Evolutionary conservation across 2,797 vertebrate genomes (phyloP).

Genomic region (Mionectes olivaceus): DNA sequence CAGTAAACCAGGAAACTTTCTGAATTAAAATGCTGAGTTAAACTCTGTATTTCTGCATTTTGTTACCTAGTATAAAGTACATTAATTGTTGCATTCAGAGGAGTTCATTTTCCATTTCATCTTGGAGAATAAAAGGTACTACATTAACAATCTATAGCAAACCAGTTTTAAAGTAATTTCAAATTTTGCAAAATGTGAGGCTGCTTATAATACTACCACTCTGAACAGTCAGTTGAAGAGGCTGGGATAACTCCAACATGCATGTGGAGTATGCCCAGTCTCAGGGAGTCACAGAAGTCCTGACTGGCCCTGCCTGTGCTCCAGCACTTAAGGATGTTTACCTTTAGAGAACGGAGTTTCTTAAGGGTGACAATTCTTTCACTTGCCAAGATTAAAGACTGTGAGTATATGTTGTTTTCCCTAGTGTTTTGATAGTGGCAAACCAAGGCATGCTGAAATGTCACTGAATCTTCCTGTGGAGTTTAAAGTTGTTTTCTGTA

Average conservation of each 20-base stretch:
- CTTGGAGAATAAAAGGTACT: not conserved
- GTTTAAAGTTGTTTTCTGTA: not conserved
- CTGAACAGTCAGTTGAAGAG: not conserved
- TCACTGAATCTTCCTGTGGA: not conserved
- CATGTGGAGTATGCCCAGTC: not conserved
- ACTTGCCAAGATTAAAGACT: not conserved
- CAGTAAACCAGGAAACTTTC: slow-evolving; percentile 24
- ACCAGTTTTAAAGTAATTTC: not conserved
- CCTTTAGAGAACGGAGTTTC: not conserved
- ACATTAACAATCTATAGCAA: not conserved
- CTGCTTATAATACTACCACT: not conserved
- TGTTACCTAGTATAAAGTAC: not conserved
- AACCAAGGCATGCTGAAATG: not conserved
- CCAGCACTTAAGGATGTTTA: not conserved
- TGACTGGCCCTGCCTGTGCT: not conserved
- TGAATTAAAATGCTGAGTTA: not conserved
- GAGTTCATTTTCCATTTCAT: not conserved
- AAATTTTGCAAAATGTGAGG: not conserved
- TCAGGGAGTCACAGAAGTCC: not conserved
- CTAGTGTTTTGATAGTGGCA: not conserved
- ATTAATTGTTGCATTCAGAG: not conserved
- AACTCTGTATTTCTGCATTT: not conserved
- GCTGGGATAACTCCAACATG: not conserved
- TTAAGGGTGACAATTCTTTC: not conserved
- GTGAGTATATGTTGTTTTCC: not conserved